phyloP scores from a whole-genome alignment of 2,888 invertebrate genomes.

The Dilophus febrilis region DNA sequence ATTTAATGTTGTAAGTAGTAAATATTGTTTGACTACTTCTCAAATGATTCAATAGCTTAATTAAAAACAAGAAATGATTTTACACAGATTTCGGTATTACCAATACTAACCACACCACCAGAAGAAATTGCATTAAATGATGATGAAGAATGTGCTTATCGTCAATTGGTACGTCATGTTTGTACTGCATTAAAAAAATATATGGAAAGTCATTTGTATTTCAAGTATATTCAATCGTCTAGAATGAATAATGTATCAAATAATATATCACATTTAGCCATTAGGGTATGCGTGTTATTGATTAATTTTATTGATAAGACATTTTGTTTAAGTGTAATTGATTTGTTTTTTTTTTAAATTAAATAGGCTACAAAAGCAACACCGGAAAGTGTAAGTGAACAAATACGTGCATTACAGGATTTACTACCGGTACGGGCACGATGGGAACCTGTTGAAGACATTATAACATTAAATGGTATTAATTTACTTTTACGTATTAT shows the following conservation, averaged over 20 bases:
- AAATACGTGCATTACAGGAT: constrained; percentile 65
- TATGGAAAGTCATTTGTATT: constrained; percentile 74
- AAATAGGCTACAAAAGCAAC: constrained; percentile 44
- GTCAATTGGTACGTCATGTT: constrained; percentile 82
- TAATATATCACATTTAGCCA: constrained; percentile 27
- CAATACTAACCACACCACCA: constrained; percentile 63
- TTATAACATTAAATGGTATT: constrained; percentile 69
- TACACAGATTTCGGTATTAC: constrained; percentile 72
- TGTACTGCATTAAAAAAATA: constrained; percentile 80
- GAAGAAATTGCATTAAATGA: constrained; percentile 56
- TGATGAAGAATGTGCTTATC: constrained; percentile 76
- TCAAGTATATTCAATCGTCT: constrained; percentile 55
- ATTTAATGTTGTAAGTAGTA: constrained; percentile 62
- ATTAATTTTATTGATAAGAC: not conserved
- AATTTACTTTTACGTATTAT: constrained; percentile 69
- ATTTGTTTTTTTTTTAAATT: constrained; percentile 1
- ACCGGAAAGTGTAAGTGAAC: constrained; percentile 70
- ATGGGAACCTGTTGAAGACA: constrained; percentile 82
- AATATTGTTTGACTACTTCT: not conserved
- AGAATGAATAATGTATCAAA: constrained; percentile 35
- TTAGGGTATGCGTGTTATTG: constrained; percentile 21
- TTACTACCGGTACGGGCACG: constrained; percentile 54
- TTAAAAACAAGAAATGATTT: not conserved
- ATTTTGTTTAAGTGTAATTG: not conserved
- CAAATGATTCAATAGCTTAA: too few relatives aligned